Evolutionary conservation across 2,888 invertebrate genomes (phyloP).

Genomic region (Scrobipalpa atriplicella): DNA sequence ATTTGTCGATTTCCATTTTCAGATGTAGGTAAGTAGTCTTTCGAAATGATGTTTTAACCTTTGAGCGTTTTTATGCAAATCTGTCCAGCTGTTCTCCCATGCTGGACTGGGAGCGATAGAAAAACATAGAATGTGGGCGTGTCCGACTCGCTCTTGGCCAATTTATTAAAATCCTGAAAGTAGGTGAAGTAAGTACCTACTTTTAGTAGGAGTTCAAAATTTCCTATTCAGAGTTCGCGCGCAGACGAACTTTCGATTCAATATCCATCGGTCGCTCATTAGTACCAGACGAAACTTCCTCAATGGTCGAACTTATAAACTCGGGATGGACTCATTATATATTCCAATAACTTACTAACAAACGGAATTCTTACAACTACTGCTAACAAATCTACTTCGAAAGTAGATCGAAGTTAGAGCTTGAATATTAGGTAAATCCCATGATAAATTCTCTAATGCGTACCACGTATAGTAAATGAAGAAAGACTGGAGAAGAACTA

Average conservation of each 20-base stretch:
- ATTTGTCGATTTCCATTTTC: background rate
- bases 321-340: slow-evolving; percentile 51
- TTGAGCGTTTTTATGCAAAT: too few relatives aligned
- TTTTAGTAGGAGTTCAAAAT: background rate
- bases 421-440: background rate
- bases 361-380: slow-evolving; percentile 44
- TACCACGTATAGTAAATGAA: background rate
- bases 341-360: slow-evolving; percentile 58
- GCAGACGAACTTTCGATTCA: slow-evolving; percentile 25
- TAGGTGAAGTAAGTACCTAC: background rate
- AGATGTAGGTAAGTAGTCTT: background rate
- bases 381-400: background rate
- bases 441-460: too few relatives aligned
- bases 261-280: slow-evolving; percentile 47
- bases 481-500: too few relatives aligned
- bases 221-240: background rate
- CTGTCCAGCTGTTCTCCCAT: too few relatives aligned
- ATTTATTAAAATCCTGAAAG: too few relatives aligned
- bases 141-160: too few relatives aligned
- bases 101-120: too few relatives aligned
- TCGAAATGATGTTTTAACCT: too few relatives aligned
- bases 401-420: background rate
- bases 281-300: slow-evolving; percentile 44
- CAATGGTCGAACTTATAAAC: slow-evolving; percentile 48
- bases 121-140: too few relatives aligned